phyloP scores from a whole-genome alignment of 2,113 vertebrate genomes.

The Syrrhaptes paradoxus region DNA sequence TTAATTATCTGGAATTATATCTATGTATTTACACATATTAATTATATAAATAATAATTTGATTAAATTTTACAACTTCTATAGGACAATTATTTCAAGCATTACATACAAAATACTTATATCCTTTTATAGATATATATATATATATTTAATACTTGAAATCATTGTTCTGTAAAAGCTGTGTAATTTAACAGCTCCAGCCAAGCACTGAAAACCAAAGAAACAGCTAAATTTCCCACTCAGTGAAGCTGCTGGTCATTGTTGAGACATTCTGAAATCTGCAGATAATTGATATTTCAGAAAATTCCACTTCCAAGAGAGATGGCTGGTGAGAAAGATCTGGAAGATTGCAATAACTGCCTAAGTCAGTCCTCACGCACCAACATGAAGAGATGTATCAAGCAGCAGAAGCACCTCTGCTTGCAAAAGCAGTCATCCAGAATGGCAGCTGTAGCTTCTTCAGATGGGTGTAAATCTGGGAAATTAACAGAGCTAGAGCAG shows the following conservation, averaged over 20 bases:
- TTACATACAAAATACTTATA: not conserved
- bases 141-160: not conserved
- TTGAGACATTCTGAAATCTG: not conserved
- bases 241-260: not conserved
- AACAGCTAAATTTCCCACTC: not conserved
- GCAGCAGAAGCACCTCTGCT: not conserved
- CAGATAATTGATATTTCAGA: not conserved
- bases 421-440: not conserved
- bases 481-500: not conserved
- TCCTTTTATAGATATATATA: not conserved
- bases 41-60: not conserved
- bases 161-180: not conserved
- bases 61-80: not conserved
- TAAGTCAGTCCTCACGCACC: not conserved
- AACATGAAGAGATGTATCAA: not conserved
- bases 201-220: not conserved
- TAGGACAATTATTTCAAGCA: not conserved
- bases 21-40: too few relatives aligned
- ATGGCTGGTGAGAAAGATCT: not conserved
- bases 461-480: not conserved
- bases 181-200: not conserved
- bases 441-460: not conserved
- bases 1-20: not conserved
- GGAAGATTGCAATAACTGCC: not conserved
- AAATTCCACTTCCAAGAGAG: not conserved